Base-by-base conservation (phyloP, 1,140 invertebrate genomes). In the Drosophila simulans region DNA sequence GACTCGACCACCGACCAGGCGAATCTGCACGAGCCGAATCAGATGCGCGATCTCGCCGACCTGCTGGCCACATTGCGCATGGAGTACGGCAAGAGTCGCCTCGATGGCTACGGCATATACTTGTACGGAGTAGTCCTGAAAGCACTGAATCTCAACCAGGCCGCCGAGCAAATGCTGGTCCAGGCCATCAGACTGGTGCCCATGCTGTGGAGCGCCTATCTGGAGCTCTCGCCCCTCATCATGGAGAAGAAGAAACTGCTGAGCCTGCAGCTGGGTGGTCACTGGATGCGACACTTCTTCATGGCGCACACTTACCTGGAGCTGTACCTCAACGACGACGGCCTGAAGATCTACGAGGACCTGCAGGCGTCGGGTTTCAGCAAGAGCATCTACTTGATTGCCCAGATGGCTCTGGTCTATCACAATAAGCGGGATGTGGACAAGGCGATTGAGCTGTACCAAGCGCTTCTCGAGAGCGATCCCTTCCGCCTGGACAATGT, bases 271-370 rank as follows among this genome's bases (percentile, higher is more conserved):
- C 91, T 99, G 27, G 97, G 98, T 1, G 94, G 96, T 85, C 97
- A 98, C 93, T 99, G 98, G 98, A 98, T 99, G 93, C 97, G 97
- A 92, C 94, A 97, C 63, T 97, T 99, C 81, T 99, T 99, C 92
- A 93, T 97, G 64, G 98, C 96, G 4, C 97, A 98, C 91, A 96
- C 97, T 40, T 98, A 97, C 93, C 94, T 98, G 46, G 98, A 99
- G 91, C 93, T 98, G 49, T 97, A 99, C 79, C 93, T 98, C 27
- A 96, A 98, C 83, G 97, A 98, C 54, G 97, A 98, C 93, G 97
- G 97, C 10, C 91, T 99, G 22, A 95, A 96, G 54, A 95, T 98
- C 51, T 99, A 98, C 91, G 95, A 94, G 72, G 93, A 94, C 34
- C 92, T 99, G 7, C 95, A 96, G 68, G 93, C 95, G 12, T 94